Conservation (phyloP, 2,113 vertebrate genomes). For the Mustela nigripes region DNA sequence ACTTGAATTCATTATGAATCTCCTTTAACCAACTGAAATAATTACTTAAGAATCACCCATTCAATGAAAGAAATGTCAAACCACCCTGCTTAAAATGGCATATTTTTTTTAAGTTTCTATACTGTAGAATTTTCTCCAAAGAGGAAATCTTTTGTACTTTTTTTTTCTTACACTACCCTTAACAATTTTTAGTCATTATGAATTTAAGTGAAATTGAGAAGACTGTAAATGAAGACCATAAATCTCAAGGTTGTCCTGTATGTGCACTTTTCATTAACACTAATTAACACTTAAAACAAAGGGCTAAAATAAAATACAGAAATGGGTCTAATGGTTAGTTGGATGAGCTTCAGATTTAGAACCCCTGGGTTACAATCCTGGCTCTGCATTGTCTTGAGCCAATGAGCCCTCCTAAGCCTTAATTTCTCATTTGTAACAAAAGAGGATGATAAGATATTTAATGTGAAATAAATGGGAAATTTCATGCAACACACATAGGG, state of each 20-base stretch:
- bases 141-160: not conserved
- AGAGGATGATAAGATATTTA: not conserved
- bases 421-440: not conserved
- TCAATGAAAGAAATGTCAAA: not conserved
- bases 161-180: not conserved
- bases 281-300: not conserved
- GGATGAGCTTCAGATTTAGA: not conserved
- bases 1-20: not conserved
- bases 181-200: not conserved
- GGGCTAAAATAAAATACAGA: not conserved
- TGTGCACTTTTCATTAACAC: not conserved
- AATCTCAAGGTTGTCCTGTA: not conserved
- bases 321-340: not conserved
- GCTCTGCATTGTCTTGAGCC: not conserved
- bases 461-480: not conserved
- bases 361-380: not conserved
- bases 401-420: not conserved
- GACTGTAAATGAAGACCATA: not conserved
- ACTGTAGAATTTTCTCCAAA: not conserved
- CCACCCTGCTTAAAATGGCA: not conserved
- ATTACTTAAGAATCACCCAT: not conserved
- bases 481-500: not conserved
- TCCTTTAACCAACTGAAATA: not conserved
- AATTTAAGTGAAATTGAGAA: not conserved
- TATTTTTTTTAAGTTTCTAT: not conserved